Conservation (phyloP, 2,888 invertebrate genomes). For the Apoda limacodes region DNA sequence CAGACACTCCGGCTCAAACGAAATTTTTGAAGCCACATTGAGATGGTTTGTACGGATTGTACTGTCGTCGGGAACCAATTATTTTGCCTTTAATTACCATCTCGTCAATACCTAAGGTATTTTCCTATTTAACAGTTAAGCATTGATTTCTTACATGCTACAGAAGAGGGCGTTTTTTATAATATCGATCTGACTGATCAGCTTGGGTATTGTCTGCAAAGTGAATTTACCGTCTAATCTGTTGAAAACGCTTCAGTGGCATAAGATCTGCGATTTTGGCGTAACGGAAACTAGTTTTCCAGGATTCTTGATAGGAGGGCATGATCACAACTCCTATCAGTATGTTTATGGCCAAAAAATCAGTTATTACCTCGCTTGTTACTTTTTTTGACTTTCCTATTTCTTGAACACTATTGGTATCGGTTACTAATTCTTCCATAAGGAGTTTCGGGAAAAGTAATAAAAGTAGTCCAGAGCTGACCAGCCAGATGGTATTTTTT, state of each 20-base stretch:
- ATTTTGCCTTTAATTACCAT: slow-evolving; percentile 25
- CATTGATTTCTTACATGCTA: slow-evolving; percentile 10
- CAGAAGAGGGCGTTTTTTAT: slow-evolving; percentile 14
- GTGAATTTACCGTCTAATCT: slow-evolving; percentile 13
- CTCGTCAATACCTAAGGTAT: slow-evolving; percentile 22
- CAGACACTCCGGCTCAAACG: slow-evolving; percentile 14
- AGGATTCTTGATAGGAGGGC: slow-evolving; percentile 16
- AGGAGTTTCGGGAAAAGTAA: too few species aligned
- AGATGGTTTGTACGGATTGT: slow-evolving; percentile 15
- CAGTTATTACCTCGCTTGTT: slow-evolving; percentile 11
- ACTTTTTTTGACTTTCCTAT: slow-evolving; percentile 13
- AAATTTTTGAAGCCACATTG: slow-evolving; percentile 14
- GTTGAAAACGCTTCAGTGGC: slow-evolving; percentile 15
- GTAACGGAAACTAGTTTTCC: slow-evolving; percentile 11
- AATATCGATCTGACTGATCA: slow-evolving; percentile 11
- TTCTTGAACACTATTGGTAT: slow-evolving; percentile 11
- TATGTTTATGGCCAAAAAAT: slow-evolving; percentile 16
- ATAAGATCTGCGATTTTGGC: slow-evolving; percentile 10
- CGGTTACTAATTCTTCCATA: too few species aligned
- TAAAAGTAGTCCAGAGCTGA: slow-evolving; percentile 9
- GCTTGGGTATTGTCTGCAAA: slow-evolving; percentile 12
- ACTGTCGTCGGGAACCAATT: slow-evolving; percentile 22
- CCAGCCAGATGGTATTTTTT: too few species aligned
- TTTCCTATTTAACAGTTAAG: slow-evolving; percentile 16
- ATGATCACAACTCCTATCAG: slow-evolving; percentile 16